Evolutionary conservation across 2,888 invertebrate species (phyloP).

Genomic region (Laothoe populi): DNA sequence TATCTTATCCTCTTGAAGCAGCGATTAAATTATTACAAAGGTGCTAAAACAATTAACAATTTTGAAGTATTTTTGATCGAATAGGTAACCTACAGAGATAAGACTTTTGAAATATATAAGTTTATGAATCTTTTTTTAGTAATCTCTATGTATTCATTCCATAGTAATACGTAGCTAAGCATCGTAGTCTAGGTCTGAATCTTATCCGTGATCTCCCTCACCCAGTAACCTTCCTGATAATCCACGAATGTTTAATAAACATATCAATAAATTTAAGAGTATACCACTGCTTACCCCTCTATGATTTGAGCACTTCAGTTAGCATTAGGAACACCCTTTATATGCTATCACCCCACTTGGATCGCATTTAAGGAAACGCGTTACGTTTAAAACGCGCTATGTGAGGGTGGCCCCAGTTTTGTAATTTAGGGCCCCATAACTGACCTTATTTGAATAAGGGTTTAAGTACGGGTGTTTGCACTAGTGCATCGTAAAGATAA

Average conservation of each 20-base stretch:
- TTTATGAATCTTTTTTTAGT: too few relatives aligned
- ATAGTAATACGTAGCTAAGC: too few relatives aligned
- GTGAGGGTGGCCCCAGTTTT: constrained; percentile 46
- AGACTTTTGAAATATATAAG: too few relatives aligned
- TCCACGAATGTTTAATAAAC: background rate
- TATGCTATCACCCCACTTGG: constrained; percentile 37
- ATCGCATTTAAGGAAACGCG: constrained; percentile 36
- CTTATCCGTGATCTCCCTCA: background rate
- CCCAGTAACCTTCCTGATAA: background rate
- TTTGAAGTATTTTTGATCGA: too few relatives aligned
- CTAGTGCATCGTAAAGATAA: constrained; percentile 24
- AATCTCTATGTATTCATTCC: too few relatives aligned
- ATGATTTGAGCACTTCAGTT: background rate
- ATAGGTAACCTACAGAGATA: too few relatives aligned
- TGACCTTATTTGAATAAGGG: constrained; percentile 62
- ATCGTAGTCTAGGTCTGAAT: too few relatives aligned
- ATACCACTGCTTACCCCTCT: background rate
- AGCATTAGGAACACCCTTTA: constrained; percentile 24
- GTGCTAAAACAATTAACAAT: too few relatives aligned
- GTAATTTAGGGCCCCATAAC: constrained; percentile 33
- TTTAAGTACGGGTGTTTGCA: constrained; percentile 38
- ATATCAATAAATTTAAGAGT: background rate
- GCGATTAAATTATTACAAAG: too few relatives aligned
- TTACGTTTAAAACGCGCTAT: constrained; percentile 39
- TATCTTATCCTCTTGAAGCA: too few relatives aligned